These are phyloP conservation scores for Temnothorax rugatulus DNA, from an alignment of 2,888 invertebrate genomes.

Conservation along the genomic window DNA sequence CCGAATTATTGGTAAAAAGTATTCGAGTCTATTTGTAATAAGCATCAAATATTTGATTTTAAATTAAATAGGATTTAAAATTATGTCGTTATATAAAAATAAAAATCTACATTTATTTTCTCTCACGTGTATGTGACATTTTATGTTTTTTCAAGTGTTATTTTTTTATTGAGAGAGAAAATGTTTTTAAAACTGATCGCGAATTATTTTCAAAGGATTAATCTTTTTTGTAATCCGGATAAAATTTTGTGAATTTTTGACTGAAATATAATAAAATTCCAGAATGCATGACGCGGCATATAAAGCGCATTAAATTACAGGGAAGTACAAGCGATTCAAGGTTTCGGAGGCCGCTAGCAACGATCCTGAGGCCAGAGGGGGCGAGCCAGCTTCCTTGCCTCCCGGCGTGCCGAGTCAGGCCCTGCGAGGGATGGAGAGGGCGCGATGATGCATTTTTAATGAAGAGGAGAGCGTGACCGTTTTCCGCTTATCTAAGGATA, in stretches of 20 bases:
- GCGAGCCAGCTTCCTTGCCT: slow-evolving; percentile 77
- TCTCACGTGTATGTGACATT: neutral
- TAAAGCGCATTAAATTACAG: slow-evolving; percentile 68
- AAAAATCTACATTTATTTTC: neutral
- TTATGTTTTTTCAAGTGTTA: neutral
- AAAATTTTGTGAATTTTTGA: neutral
- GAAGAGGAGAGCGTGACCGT: slow-evolving; percentile 19
- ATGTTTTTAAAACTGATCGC: neutral
- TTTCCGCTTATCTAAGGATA: slow-evolving; percentile 14
- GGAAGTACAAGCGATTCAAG: slow-evolving; percentile 84
- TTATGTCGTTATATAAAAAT: neutral
- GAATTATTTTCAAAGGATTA: neutral
- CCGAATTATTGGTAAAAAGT: neutral
- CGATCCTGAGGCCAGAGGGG: slow-evolving; percentile 81
- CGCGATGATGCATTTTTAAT: slow-evolving; percentile 75
- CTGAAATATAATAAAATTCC: neutral
- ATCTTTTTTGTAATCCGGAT: neutral
- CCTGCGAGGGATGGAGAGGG: slow-evolving; percentile 79
- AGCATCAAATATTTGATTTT: neutral
- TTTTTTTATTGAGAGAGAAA: neutral
- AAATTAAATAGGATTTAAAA: neutral
- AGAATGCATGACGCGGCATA: neutral
- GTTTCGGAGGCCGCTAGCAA: slow-evolving; percentile 82
- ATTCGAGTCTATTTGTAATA: neutral
- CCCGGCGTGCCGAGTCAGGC: slow-evolving; percentile 82